Conservation (phyloP, 1,140 invertebrate genomes). For the Tetramorium parvispinum region DNA sequence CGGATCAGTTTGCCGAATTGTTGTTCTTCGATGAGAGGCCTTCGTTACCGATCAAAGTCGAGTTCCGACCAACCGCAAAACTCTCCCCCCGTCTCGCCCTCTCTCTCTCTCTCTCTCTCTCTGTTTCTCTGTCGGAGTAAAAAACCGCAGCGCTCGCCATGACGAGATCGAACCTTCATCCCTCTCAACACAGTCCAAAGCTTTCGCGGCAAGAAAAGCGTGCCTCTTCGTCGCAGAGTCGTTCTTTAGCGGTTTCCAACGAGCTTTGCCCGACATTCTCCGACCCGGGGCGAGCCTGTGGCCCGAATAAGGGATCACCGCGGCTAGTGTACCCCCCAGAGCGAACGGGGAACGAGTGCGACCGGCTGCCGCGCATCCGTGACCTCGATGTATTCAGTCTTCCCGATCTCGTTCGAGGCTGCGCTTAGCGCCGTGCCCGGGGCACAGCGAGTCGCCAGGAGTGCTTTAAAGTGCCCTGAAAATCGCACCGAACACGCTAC, state of each 20-base stretch:
- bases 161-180: not conserved
- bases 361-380: slow-evolving; percentile 70
- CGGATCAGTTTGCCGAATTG: slow-evolving; percentile 32
- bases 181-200: not conserved
- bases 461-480: slow-evolving; percentile 18
- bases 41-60: slow-evolving; percentile 29
- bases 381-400: slow-evolving; percentile 78
- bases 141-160: not conserved
- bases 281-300: slow-evolving; percentile 63
- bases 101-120: not conserved
- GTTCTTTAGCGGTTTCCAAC: slow-evolving; percentile 50
- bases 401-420: slow-evolving; percentile 63
- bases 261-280: not conserved
- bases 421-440: not conserved
- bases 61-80: not conserved
- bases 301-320: slow-evolving; percentile 63
- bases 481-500: slow-evolving; percentile 20
- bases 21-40: not conserved
- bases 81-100: too few relatives aligned
- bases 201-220: slow-evolving; percentile 13
- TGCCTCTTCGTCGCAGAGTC: slow-evolving; percentile 13
- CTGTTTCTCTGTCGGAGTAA: not conserved
- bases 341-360: slow-evolving; percentile 37
- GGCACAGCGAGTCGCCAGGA: not conserved
- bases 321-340: not conserved